Conservation (phyloP, 2,113 vertebrate species). For the Centropristis striata region DNA sequence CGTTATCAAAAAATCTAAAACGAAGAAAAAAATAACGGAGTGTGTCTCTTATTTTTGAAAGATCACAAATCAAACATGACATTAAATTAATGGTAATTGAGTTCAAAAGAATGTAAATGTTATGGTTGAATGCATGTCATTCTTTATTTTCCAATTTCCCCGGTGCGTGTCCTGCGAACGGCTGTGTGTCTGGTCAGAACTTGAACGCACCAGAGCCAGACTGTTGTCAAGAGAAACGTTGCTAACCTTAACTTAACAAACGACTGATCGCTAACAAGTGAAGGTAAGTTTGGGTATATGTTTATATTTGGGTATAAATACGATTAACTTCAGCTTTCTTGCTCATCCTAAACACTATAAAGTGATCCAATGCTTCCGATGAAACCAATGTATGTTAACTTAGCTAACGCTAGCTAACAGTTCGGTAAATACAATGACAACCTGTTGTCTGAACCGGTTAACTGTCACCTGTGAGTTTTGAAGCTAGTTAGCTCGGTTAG, state of each 20-base stretch:
- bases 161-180: accelerated
- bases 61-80: too few relatives aligned
- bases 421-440: slow-evolving; percentile 31
- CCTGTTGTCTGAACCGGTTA: slow-evolving; percentile 66
- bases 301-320: too few relatives aligned
- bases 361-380: too few relatives aligned
- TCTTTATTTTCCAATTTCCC: neutral
- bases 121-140: neutral
- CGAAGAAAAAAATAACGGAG: too few relatives aligned
- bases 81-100: too few relatives aligned
- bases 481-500: neutral
- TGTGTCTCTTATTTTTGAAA: too few relatives aligned
- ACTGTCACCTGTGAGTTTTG: neutral
- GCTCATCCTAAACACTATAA: neutral
- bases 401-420: slow-evolving; percentile 39
- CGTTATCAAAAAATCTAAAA: accelerated
- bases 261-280: neutral
- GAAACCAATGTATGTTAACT: neutral
- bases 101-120: accelerated
- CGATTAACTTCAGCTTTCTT: neutral
- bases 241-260: slow-evolving; percentile 1
- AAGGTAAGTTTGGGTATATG: neutral
- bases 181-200: neutral
- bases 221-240: slow-evolving; percentile 63
- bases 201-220: slow-evolving; percentile 41